Base-by-base conservation (phyloP, 2,113 vertebrate species). In the Sakesphorus luctuosus region DNA sequence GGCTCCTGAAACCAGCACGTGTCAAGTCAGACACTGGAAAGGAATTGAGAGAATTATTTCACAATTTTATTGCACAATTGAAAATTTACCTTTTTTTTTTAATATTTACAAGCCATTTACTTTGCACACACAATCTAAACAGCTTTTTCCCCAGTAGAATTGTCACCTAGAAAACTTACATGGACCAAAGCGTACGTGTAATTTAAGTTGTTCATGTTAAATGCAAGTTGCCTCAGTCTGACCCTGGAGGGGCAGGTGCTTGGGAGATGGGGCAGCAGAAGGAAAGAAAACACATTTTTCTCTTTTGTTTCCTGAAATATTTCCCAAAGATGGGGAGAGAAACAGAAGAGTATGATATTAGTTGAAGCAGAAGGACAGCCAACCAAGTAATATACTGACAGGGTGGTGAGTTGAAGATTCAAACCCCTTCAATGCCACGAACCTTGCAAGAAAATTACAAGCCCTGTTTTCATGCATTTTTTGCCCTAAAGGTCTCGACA, bases 31-130 rank as follows among this genome's bases (percentile, higher is more conserved):
- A 83, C 4, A 15, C 13, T 33, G 28, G 53, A 93, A 93, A 89
- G 29, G 49, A 94, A 91, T 24, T 26, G 67, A 71, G 89, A 94
- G 78, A 81, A 91, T 94, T 96, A 94, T 92, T 94, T 95, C 87
- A 96, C 92, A 87, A 74, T 94, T 97, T 96, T 96, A 97, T 94
- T 96, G 96, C 95, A 96, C 91, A 96, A 87, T 43, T 93, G 81
- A 92, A 95, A 96, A 94, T 55, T 59, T 84, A 93, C 12, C 6
- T 81, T 66, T 28, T 52, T 53, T 36, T 56, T 67, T 20, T 0
- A 75, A 29, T 96, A 96, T 95, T 95, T 96, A 95, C 92, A 95
- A 83, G 74, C 53, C 90, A 76, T 89, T 96, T 91, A 75, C 77
- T 93, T 91, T 94, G 53, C 84, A 89, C 91, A 84, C 53, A 89